Base-by-base conservation (phyloP, 1,140 invertebrate genomes). In the Pygmarrhopalites habei region DNA sequence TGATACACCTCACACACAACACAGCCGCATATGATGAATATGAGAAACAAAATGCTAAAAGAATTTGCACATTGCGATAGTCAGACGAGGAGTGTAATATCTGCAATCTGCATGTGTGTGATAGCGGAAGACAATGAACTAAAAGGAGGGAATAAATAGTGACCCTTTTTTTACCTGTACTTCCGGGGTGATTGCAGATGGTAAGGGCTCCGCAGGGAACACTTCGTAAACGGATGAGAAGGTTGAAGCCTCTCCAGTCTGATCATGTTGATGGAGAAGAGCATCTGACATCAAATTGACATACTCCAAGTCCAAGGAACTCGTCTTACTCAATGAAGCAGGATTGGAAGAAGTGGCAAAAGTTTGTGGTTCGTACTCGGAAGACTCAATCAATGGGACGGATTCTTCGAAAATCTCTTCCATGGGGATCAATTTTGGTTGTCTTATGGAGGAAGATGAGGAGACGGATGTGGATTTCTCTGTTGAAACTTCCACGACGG, bases 321-420 rank as follows among this genome's bases (percentile, higher is more conserved):
- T 62, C 7, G 60, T 30, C 23, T 15, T 1, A 1, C 32, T 35
- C 5, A 39, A 25, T 1, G 35, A 29, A 1, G 60, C 5, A 0
- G 41, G 21, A 23, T 10, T 30, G 28, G 49, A 19, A 19, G 58
- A 60, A 23, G 60, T 49, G 4, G 64, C 52, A 41, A 64, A 63
- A 15, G 64, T 53, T 52, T 66, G 60, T 10, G 64, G 60, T 43
- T 69, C 67, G 47, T 63, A 63, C 52, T 69, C 67, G 2, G 67
- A 69, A 14, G 67, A 62, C 47, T 69, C 67, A 14, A 69, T 49
- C 0, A 52, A 25, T 3, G 57, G 53, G 19, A 58, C 46, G n/a
- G 26, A 39, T 52, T 58, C 53, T 25, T 60, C 35, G 2, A 44
- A 10, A n/a, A 44, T 28, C n/a, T 52, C 49, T n/a, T n/a, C n/a